Evolutionary conservation across 2,797 vertebrate species (phyloP).

Genomic region (Malacoctenus gilli): DNA sequence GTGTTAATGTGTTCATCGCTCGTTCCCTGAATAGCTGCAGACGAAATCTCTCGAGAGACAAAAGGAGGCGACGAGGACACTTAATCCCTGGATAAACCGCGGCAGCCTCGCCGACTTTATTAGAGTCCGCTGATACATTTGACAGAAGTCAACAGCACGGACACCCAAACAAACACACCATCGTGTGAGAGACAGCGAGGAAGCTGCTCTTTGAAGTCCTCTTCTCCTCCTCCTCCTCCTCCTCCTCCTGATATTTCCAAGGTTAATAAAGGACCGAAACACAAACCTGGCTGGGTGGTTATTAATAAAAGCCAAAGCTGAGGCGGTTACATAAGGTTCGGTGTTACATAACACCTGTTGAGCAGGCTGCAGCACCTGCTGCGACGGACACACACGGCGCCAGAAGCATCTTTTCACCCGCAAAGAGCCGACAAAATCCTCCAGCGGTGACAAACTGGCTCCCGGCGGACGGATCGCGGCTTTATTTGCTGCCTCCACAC

Average conservation of each 20-base stretch:
- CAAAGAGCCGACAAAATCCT: conserved; percentile 10
- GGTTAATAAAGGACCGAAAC: conserved; percentile 36
- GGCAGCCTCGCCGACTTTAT: conserved; percentile 42
- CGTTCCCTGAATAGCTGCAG: conserved; percentile 6
- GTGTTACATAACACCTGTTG: conserved; percentile 66
- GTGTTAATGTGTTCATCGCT: conserved; percentile 4
- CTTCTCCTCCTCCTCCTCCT: background rate
- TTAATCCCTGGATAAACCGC: conserved; percentile 59
- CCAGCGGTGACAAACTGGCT: background rate
- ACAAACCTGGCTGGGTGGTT: background rate
- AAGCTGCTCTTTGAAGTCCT: background rate
- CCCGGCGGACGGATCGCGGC: background rate
- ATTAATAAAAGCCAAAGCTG: conserved; percentile 47
- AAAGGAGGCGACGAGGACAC: conserved; percentile 47
- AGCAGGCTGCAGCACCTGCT: conserved; percentile 40
- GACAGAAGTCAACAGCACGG: conserved; percentile 32
- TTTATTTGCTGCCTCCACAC: background rate
- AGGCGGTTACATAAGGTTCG: conserved; percentile 59
- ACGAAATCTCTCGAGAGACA: conserved; percentile 29
- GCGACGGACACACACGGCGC: conserved; percentile 28
- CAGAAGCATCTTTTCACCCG: conserved; percentile 12
- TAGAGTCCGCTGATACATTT: conserved; percentile 36
- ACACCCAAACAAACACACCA: conserved; percentile 51
- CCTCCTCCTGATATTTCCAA: conserved; percentile 1
- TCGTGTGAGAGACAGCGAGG: no score